Conservation (phyloP, 2,113 vertebrate species). For the Amazona guildingii region DNA sequence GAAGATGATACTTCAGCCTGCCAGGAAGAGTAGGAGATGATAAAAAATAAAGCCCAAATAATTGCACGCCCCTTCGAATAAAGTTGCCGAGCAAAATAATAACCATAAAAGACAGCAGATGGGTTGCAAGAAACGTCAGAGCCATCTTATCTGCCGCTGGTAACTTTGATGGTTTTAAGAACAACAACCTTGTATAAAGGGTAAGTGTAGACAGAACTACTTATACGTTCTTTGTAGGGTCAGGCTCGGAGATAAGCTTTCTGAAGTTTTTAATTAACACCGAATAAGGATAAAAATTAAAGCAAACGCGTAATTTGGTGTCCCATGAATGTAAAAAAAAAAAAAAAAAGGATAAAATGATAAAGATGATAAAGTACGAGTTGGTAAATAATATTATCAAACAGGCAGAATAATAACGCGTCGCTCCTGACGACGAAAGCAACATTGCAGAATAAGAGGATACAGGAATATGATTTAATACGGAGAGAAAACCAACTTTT, state of each 20-base stretch:
- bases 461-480: constrained; percentile 69
- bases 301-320: constrained; percentile 55
- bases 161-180: background rate
- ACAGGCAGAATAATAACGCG: constrained; percentile 58
- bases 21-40: background rate
- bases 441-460: constrained; percentile 44
- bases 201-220: background rate
- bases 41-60: constrained; percentile 28
- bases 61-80: background rate
- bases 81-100: constrained; percentile 24
- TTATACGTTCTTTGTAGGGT: background rate
- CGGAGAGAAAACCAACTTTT: constrained; percentile 36
- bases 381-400: constrained; percentile 70
- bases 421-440: constrained; percentile 40
- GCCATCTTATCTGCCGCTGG: background rate
- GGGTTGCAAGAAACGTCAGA: background rate
- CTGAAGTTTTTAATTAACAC: background rate
- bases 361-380: constrained; percentile 25
- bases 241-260: constrained; percentile 11
- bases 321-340: constrained; percentile 32
- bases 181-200: background rate
- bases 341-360: background rate
- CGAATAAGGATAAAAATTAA: constrained; percentile 51
- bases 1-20: constrained; percentile 9
- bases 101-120: background rate